Conservation (phyloP, 2,888 invertebrate species). For the Argyra leucocephala region DNA sequence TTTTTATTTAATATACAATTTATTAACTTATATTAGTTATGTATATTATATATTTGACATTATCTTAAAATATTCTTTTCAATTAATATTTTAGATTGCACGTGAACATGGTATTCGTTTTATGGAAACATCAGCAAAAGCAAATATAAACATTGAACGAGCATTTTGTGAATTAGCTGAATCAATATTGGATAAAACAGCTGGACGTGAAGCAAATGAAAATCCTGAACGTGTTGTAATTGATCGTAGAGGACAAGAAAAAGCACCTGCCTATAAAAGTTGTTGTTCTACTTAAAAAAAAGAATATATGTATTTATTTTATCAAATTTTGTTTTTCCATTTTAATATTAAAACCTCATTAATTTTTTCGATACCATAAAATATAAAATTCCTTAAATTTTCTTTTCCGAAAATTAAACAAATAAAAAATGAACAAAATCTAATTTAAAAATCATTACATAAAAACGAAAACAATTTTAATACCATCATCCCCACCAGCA, state of each 20-base stretch:
- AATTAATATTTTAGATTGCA: slow-evolving; percentile 87
- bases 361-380: no score
- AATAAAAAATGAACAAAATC: no score
- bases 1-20: no score
- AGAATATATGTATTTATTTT: background rate
- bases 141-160: slow-evolving; percentile 91
- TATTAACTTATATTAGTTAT: no score
- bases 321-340: background rate
- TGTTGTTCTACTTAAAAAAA: slow-evolving; percentile 35
- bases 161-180: slow-evolving; percentile 91
- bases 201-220: slow-evolving; percentile 70
- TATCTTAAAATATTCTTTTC: no score
- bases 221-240: slow-evolving; percentile 61
- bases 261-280: slow-evolving; percentile 41
- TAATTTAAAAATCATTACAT: no score
- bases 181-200: slow-evolving; percentile 87
- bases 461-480: no score
- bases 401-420: no score
- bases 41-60: no score
- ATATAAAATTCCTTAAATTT: no score
- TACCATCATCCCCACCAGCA: no score
- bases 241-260: slow-evolving; percentile 53
- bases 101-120: slow-evolving; percentile 91
- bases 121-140: slow-evolving; percentile 97
- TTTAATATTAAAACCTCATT: no score